phyloP scores from a whole-genome alignment of 2,797 vertebrate species.

The Periophthalmus magnuspinnatus region DNA sequence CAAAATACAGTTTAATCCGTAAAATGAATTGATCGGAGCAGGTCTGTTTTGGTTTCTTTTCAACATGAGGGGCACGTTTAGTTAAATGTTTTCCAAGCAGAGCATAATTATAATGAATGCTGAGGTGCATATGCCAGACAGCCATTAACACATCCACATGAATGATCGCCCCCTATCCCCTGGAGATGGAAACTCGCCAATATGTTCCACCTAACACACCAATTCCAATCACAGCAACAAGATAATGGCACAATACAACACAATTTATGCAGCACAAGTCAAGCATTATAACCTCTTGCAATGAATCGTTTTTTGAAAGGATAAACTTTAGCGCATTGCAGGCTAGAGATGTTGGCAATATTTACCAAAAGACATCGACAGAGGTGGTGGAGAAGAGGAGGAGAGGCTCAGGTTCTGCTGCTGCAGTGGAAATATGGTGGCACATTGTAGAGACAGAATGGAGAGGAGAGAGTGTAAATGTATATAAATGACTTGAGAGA shows the following conservation, averaged over 20 bases:
- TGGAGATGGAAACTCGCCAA: background rate
- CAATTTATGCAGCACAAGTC: background rate
- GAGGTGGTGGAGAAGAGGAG: background rate
- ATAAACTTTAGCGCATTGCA: background rate
- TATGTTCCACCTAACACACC: background rate
- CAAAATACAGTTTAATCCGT: background rate
- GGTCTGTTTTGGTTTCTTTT: slow-evolving; percentile 3
- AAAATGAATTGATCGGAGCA: slow-evolving; percentile 4
- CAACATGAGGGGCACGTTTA: slow-evolving; percentile 2
- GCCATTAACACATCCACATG: slow-evolving; percentile 2
- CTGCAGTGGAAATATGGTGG: background rate
- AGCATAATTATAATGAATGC: slow-evolving; percentile 9
- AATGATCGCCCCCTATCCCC: background rate
- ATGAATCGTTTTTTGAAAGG: background rate
- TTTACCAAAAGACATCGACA: background rate
- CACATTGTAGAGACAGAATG: background rate
- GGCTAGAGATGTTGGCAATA: background rate
- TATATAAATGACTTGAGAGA: too few species aligned
- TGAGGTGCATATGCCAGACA: slow-evolving; percentile 1
- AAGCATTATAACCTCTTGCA: background rate
- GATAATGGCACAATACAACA: background rate
- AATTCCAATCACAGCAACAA: background rate
- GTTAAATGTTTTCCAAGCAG: slow-evolving; percentile 2
- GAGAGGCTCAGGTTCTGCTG: background rate
- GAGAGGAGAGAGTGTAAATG: background rate